These are phyloP conservation scores for Enteromius thamalakanensis DNA, from an alignment of 2,797 vertebrate species.

Conservation along the genomic window DNA sequence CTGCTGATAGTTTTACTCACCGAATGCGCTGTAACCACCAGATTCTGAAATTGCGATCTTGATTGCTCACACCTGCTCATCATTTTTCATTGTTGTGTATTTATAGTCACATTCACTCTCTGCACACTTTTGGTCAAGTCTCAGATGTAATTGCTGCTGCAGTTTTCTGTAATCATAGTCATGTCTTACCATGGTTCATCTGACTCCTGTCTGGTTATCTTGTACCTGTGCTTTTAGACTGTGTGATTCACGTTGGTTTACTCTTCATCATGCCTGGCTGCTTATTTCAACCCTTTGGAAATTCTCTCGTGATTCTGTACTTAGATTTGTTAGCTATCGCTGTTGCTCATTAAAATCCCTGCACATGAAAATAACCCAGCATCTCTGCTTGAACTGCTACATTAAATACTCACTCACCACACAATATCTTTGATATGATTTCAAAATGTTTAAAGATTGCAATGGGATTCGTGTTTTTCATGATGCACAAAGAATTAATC, in stretches of 20 bases:
- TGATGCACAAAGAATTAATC: background rate
- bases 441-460: background rate
- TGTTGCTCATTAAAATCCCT: constrained; percentile 2
- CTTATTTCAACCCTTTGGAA: background rate
- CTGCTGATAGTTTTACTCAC: constrained; percentile 20
- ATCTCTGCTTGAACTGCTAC: background rate
- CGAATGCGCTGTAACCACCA: background rate
- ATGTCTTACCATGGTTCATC: background rate
- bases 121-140: constrained; percentile 13
- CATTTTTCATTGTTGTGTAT: constrained; percentile 18
- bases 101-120: constrained; percentile 12
- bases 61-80: constrained; percentile 39
- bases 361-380: background rate
- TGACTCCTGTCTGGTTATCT: constrained; percentile 4
- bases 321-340: background rate
- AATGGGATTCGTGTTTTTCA: background rate
- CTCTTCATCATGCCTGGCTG: background rate
- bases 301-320: background rate
- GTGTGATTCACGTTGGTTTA: constrained; percentile 12
- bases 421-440: background rate
- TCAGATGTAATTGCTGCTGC: constrained; percentile 9
- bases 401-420: background rate
- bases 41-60: constrained; percentile 1
- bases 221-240: background rate
- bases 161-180: constrained; percentile 13